Conservation (phyloP, 2,888 invertebrate species). For the Apodemia mormo region DNA sequence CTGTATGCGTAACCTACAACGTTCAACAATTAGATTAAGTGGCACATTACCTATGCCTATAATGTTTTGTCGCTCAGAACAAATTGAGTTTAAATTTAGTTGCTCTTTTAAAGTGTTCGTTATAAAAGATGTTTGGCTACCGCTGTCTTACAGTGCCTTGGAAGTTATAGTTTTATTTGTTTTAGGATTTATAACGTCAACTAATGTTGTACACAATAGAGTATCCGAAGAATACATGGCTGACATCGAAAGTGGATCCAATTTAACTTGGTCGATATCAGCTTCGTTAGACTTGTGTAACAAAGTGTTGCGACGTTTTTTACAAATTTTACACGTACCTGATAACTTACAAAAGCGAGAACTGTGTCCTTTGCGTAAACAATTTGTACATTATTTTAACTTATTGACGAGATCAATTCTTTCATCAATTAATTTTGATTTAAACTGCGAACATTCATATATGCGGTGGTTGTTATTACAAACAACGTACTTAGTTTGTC, state of each 20-base stretch:
- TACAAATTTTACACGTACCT: too few relatives aligned
- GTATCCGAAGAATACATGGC: background rate
- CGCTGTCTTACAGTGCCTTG: too few relatives aligned
- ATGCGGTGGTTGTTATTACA: constrained; percentile 15
- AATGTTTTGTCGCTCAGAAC: too few relatives aligned
- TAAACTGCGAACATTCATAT: constrained; percentile 18
- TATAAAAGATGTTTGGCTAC: too few relatives aligned
- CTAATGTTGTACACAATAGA: too few relatives aligned
- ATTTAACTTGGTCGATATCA: too few relatives aligned
- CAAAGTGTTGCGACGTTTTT: too few relatives aligned
- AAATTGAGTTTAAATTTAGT: constrained; percentile 18
- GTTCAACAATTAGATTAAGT: constrained; percentile 19
- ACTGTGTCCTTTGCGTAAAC: background rate
- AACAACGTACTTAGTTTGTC: background rate
- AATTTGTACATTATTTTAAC: constrained; percentile 19
- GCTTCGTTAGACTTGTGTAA: too few relatives aligned
- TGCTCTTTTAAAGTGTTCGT: constrained; percentile 16
- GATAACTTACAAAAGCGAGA: too few relatives aligned
- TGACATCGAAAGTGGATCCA: background rate
- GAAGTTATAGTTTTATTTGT: too few relatives aligned
- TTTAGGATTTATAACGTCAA: too few relatives aligned
- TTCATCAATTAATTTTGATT: constrained; percentile 17
- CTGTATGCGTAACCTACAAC: constrained; percentile 19
- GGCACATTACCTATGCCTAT: constrained; percentile 24
- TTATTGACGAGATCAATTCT: constrained; percentile 5